phyloP scores from a whole-genome alignment of 2,888 invertebrate genomes.

The Metalampra italica region DNA sequence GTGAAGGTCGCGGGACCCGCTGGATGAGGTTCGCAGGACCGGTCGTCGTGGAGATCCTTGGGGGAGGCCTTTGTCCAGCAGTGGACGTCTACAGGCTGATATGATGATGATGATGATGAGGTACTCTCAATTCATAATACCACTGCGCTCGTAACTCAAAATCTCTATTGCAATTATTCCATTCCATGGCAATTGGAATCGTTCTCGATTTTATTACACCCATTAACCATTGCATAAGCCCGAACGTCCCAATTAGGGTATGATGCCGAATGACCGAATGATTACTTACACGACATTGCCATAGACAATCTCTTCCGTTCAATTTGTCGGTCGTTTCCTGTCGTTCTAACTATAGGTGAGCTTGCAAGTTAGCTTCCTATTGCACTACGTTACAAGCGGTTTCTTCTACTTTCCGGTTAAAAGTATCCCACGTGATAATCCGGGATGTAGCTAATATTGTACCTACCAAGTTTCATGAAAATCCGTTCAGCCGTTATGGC shows the following conservation, averaged over 20 bases:
- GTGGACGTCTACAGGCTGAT: too few species aligned
- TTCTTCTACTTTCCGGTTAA: too few species aligned
- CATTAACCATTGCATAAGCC: conserved; percentile 30
- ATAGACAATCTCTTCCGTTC: conserved; percentile 53
- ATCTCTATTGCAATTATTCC: conserved; percentile 29
- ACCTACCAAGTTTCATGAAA: too few species aligned
- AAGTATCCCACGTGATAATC: too few species aligned
- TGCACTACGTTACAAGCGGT: conserved; percentile 11
- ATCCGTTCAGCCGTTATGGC: too few species aligned
- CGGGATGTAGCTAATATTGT: too few species aligned
- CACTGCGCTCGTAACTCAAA: conserved; percentile 14
- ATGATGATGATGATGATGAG: too few species aligned
- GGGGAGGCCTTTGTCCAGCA: too few species aligned
- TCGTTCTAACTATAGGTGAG: conserved; percentile 31
- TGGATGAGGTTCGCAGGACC: too few species aligned
- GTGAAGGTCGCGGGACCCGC: too few species aligned
- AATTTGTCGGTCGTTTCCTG: conserved; percentile 44
- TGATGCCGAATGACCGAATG: conserved; percentile 21
- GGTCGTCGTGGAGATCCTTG: too few species aligned
- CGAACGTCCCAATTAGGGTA: conserved; percentile 27
- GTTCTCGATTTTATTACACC: conserved; percentile 22
- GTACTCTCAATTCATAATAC: conserved; percentile 24
- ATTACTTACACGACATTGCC: conserved; percentile 35
- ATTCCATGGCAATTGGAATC: conserved; percentile 36
- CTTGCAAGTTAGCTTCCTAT: conserved; percentile 34